Base-by-base conservation (phyloP, 2,888 invertebrate species). In the Chymomyza procnemis region DNA sequence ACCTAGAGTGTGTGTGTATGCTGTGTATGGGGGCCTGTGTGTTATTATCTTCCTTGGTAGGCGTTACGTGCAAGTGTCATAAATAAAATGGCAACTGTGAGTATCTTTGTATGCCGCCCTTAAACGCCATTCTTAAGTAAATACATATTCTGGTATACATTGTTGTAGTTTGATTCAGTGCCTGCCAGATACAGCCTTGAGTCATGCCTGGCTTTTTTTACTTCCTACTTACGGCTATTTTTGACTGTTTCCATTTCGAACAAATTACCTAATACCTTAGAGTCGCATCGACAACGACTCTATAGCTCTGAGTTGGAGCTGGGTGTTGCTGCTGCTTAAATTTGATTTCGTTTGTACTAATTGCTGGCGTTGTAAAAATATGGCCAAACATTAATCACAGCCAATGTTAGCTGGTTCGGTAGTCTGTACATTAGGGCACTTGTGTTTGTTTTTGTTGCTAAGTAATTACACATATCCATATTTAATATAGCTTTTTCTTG, bases 61-160 rank as follows among this genome's bases (percentile, higher is more conserved):
- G 83, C 86, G 83, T 84, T 74, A 76, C 82, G 71, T 69, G 79
- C 78, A 75, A 83, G 85, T 83, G 86, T 86, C 83, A 83, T 83
- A 86, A 83, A 83, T 83, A 86, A 83, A 83, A 86, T 79, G 85
- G 76, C 73, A 81, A 73, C 85, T 79, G 16, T 18, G 50, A 12
- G 19, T 50, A n/a, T 50, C n/a, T 19, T 16, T 48, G 48, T 48
- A 5, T 16, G 50, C 66, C 58, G 61, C 19, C 8, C 80, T 73
- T 75, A 76, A 85, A 78, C 75, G 79, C 83, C 74, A 80, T 81
- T 83, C 85, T 85, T 83, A 76, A 70, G 80, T 73, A 78, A 73
- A 73, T 73, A 66, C 61, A 41, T 57, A 26, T 57, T 57, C n/a
- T 56, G 26, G 22, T 21, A 68, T 74, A 62, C 46, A 57, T 54